These are phyloP conservation scores for Lepidotrigona ventralis DNA, from an alignment of 1,140 invertebrate species.

Conservation along the genomic window DNA sequence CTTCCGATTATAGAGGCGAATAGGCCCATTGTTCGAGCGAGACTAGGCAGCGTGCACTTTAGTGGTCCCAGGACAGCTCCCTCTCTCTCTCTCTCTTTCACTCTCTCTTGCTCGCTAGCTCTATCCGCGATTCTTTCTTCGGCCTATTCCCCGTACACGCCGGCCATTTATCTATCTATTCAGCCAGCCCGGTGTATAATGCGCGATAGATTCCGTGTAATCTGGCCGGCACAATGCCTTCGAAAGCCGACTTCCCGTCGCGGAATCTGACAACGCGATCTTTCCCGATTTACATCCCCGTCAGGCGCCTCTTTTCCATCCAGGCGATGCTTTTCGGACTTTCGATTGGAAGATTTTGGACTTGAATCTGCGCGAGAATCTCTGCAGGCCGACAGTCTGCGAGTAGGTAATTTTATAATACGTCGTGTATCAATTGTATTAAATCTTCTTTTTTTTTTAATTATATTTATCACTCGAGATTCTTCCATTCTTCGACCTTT, in stretches of 20 bases:
- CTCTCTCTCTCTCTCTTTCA: neutral
- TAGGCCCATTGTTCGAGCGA: constrained; percentile 62
- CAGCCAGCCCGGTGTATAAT: constrained; percentile 59
- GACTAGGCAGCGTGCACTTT: constrained; percentile 53
- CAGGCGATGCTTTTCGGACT: neutral
- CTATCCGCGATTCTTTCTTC: constrained; percentile 14
- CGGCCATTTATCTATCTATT: constrained; percentile 69
- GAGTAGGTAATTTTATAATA: too few species aligned
- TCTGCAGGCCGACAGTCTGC: too few species aligned
- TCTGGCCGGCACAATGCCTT: constrained; percentile 60
- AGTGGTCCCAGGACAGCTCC: constrained; percentile 35
- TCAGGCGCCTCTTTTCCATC: neutral
- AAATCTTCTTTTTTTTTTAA: too few species aligned
- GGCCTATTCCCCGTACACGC: constrained; percentile 46
- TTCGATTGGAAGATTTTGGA: neutral
- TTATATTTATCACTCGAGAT: too few species aligned
- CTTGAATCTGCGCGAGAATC: too few species aligned
- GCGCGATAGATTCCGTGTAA: constrained; percentile 69
- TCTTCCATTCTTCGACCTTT: too few species aligned
- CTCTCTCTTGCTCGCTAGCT: neutral
- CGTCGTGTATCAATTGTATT: too few species aligned
- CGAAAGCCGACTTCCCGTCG: constrained; percentile 39
- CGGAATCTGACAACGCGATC: constrained; percentile 36
- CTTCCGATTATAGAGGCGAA: constrained; percentile 74
- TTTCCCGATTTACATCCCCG: constrained; percentile 43